These are phyloP conservation scores for Drosophila basisetae DNA, from an alignment of 2,888 invertebrate genomes.

Conservation along the genomic window DNA sequence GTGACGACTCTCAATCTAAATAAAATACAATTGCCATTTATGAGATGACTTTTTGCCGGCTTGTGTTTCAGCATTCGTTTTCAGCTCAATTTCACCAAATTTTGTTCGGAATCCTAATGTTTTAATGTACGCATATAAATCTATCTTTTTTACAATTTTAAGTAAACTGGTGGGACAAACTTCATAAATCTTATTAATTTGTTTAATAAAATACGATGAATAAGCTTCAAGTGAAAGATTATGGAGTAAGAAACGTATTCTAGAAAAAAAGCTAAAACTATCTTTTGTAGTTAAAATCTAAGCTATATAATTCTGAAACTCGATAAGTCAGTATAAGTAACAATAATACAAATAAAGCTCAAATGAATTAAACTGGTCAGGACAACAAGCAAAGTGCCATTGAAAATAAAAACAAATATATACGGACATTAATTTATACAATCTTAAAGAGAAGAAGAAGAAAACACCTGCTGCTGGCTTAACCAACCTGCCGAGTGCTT, in stretches of 20 bases:
- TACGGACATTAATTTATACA: not conserved
- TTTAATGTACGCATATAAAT: not conserved
- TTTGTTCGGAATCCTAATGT: not conserved
- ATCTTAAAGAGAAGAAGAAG: not conserved
- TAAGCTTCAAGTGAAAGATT: not conserved
- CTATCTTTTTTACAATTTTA: not conserved
- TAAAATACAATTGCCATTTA: conserved; percentile 47
- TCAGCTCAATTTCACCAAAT: conserved; percentile 4
- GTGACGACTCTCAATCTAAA: conserved; percentile 35
- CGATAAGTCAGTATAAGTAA: not conserved
- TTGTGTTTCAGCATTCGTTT: conserved; percentile 10
- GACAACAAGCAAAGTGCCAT: too few relatives aligned
- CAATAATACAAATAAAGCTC: not conserved
- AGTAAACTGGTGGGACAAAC: not conserved
- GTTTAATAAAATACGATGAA: not conserved
- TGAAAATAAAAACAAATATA: not conserved
- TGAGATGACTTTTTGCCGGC: not conserved
- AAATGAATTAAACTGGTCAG: not conserved
- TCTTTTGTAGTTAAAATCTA: not conserved
- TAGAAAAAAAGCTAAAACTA: not conserved
- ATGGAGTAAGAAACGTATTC: not conserved
- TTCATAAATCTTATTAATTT: not conserved
- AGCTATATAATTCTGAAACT: not conserved
- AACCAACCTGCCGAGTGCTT: not conserved
- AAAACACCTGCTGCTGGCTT: not conserved